Percentiles rank a stretch among this genome's conserved stretches.
These are phyloP conservation scores for Cassiopea xamachana DNA, from an alignment of 30 jellyfish, hydroid and myxozoan species.

Conservation along the genomic window DNA sequence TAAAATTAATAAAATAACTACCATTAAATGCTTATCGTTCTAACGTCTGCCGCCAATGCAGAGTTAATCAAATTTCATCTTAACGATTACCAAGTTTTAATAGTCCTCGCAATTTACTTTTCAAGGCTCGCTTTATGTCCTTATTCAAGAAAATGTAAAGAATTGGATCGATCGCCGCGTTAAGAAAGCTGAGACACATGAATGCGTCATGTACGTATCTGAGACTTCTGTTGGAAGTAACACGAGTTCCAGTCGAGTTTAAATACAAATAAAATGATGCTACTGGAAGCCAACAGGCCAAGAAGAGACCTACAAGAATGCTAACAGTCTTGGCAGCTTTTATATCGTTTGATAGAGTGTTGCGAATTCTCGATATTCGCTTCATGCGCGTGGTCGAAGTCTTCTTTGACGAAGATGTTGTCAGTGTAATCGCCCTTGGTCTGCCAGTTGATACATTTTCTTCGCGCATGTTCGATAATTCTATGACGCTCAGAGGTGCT, in stretches of 20 bases:
- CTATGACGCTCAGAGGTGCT: constrained; percentile 18
- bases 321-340: constrained; percentile 90
- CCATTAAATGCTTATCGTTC: no score
- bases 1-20: no score
- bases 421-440: constrained; percentile 6
- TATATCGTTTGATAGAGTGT: constrained; percentile 61
- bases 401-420: constrained; percentile 26
- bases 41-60: neutral
- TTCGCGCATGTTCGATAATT: constrained; percentile 3
- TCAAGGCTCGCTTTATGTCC: constrained; percentile 63
- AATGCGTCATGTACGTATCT: constrained; percentile 75
- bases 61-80: neutral
- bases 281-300: constrained; percentile 86
- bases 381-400: constrained; percentile 21
- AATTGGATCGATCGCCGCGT: constrained; percentile 79
- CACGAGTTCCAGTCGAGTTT: constrained; percentile 58
- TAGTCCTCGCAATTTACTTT: constrained; percentile 25
- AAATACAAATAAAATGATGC: constrained; percentile 80
- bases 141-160: constrained; percentile 64
- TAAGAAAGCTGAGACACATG: constrained; percentile 65
- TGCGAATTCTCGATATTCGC: constrained; percentile 43
- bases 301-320: constrained; percentile 85
- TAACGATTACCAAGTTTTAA: neutral
- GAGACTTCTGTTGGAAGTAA: constrained; percentile 20
- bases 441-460: neutral